phyloP scores from a whole-genome alignment of 2,113 vertebrate genomes.

The Indicator maculatus region DNA sequence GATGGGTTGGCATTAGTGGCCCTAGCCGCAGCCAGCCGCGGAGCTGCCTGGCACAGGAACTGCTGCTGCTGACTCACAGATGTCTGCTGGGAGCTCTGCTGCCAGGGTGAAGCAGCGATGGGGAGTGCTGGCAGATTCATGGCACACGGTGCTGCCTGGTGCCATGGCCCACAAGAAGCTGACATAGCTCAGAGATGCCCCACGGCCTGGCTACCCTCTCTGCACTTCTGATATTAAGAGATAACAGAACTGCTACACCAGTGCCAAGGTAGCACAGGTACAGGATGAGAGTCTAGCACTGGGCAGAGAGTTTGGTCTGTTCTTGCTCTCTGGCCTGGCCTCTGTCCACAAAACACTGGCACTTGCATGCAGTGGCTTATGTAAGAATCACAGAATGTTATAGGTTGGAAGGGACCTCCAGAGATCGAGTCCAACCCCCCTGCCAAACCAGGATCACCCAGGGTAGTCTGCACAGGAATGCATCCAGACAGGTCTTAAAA shows the following conservation, averaged over 20 bases:
- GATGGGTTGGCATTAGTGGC: not conserved
- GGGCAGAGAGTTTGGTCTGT: not conserved
- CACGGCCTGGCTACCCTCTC: not conserved
- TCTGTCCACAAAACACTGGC: not conserved
- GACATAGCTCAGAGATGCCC: not conserved
- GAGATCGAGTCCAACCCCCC: too few relatives aligned
- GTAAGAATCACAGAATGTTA: not conserved
- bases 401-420: too few relatives aligned
- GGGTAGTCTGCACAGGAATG: too few relatives aligned
- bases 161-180: not conserved
- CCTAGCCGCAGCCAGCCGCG: rapidly evolving
- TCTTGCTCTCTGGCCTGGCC: not conserved
- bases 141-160: rapidly evolving
- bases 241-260: not conserved
- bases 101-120: not conserved
- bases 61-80: not conserved
- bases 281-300: not conserved
- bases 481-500: too few relatives aligned
- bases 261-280: not conserved
- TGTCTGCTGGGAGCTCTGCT: not conserved
- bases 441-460: too few relatives aligned
- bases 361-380: not conserved
- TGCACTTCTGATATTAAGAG: not conserved
- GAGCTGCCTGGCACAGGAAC: not conserved
- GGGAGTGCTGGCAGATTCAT: not conserved